A percentile compares a stretch with the other conserved stretches of the same genome.
These are phyloP conservation scores for Lordiphosa fenestrarum DNA, from an alignment of 2,888 invertebrate species.

Conservation along the genomic window DNA sequence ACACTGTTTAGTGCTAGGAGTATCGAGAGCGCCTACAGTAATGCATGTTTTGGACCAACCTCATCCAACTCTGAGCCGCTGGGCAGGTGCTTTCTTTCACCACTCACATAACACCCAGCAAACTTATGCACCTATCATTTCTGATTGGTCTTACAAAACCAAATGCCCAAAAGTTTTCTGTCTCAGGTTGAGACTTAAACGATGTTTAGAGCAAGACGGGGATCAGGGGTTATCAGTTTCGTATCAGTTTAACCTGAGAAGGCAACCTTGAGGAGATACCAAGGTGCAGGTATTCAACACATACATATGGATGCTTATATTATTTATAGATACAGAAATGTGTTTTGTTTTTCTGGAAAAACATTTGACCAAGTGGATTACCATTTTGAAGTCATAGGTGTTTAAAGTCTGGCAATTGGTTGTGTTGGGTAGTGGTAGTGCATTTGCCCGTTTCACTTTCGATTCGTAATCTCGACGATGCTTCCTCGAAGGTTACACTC, in stretches of 20 bases:
- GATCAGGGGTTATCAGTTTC: constrained; percentile 48
- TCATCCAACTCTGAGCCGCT: too few relatives aligned
- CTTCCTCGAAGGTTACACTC: constrained; percentile 21
- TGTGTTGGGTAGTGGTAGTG: constrained; percentile 39
- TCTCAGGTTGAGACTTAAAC: constrained; percentile 40
- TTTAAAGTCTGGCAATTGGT: constrained; percentile 56
- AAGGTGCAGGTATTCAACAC: constrained; percentile 18
- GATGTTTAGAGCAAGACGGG: constrained; percentile 21
- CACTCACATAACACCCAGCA: constrained; percentile 9
- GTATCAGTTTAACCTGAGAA: constrained; percentile 43
- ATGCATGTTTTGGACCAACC: too few relatives aligned
- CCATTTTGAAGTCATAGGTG: constrained; percentile 20
- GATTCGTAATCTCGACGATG: constrained; percentile 38
- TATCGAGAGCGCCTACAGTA: too few relatives aligned
- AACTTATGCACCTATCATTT: neutral
- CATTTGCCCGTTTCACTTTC: constrained; percentile 56
- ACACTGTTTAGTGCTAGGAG: too few relatives aligned
- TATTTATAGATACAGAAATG: constrained; percentile 16
- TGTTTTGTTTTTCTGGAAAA: constrained; percentile 14
- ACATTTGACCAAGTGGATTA: constrained; percentile 2
- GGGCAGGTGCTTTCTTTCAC: constrained; percentile 3
- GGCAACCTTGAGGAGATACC: constrained; percentile 35
- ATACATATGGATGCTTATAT: neutral
- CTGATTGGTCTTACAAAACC: constrained; percentile 7
- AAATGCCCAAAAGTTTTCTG: constrained; percentile 60